A percentile compares a stretch with the other conserved stretches of the same genome.
Evolutionary conservation across 2,888 invertebrate species (phyloP).

Genomic region (Hecatera dysodea): DNA sequence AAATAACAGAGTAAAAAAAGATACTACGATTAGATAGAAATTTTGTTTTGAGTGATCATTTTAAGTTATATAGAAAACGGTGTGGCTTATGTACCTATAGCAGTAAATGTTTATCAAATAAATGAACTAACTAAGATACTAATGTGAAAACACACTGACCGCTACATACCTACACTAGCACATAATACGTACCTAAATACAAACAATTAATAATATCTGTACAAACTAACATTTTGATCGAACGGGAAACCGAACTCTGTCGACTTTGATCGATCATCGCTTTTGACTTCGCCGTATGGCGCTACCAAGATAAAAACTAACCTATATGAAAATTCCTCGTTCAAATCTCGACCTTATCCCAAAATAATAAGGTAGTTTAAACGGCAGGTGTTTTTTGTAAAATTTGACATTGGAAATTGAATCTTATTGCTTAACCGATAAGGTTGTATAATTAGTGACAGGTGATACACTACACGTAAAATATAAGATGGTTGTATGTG

Average conservation of each 20-base stretch:
- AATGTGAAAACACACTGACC: slow-evolving; percentile 22
- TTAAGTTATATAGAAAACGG: no score
- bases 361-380: background rate
- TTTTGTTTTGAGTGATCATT: no score
- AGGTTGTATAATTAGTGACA: slow-evolving; percentile 7
- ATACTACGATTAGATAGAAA: no score
- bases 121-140: background rate
- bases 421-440: background rate
- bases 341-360: slow-evolving; percentile 32
- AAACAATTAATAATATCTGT: slow-evolving; percentile 75
- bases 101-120: background rate
- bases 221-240: slow-evolving; percentile 74
- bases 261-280: slow-evolving; percentile 74
- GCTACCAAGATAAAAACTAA: slow-evolving; percentile 56
- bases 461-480: slow-evolving; percentile 4
- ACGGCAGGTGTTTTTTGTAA: background rate
- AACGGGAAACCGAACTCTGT: slow-evolving; percentile 69
- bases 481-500: slow-evolving; percentile 34
- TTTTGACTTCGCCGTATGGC: slow-evolving; percentile 68
- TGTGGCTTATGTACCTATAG: no score
- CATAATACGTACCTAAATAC: slow-evolving; percentile 44
- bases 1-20: no score
- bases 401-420: slow-evolving; percentile 12
- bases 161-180: slow-evolving; percentile 36
- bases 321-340: background rate